Base-by-base conservation (phyloP, 2,888 invertebrate species). In the Orthosia gothica region DNA sequence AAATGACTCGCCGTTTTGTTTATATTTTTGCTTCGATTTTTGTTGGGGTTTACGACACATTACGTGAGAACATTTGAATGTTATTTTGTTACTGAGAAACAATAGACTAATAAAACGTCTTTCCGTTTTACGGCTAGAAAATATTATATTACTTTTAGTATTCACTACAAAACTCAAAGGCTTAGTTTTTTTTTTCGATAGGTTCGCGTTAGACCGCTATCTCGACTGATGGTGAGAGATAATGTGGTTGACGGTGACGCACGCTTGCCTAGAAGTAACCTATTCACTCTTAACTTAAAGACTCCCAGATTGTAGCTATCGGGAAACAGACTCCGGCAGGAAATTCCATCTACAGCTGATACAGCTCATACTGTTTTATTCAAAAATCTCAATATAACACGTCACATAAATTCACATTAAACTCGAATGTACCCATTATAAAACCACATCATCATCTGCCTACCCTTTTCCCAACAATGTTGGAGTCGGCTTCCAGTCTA, bases 1-100 rank as follows among this genome's bases (percentile, higher is more conserved):
- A 93, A 93, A 92, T 92, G 92, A 93, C 89, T 88, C 79, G 87
- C 81, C 82, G 83, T 87, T 91, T 91, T 87, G 87, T 88, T 88
- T 87, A 81, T 83, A 75, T 82, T 85, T 83, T 76, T 77, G 54
- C 55, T 81, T 76, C 64, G 52, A 77, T 87, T 87, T 86, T 74
- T 79, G 84, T 85, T 78, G 32, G 74, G 70, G 70, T 81, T 81
- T 87, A 81, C 72, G 74, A 79, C 50, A 59, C 55, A 71, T 71
- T 77, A 49, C 26, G 63, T 69, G 64, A 63, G 82, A 65, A 68
- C 16, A 61, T 68, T 62, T 40, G 52, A 45, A 58, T 71, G 15
- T 65, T 71, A 78, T 76, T 71, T 69, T 64, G 54, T 50, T 55
- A 13, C 13, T 13, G 16, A 32, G 7, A 55, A 76, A 76, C 57